A percentile compares a stretch with the other conserved stretches of the same genome.
Evolutionary conservation across 2,797 vertebrate genomes (phyloP).

Genomic region (Muscicapa striata): DNA sequence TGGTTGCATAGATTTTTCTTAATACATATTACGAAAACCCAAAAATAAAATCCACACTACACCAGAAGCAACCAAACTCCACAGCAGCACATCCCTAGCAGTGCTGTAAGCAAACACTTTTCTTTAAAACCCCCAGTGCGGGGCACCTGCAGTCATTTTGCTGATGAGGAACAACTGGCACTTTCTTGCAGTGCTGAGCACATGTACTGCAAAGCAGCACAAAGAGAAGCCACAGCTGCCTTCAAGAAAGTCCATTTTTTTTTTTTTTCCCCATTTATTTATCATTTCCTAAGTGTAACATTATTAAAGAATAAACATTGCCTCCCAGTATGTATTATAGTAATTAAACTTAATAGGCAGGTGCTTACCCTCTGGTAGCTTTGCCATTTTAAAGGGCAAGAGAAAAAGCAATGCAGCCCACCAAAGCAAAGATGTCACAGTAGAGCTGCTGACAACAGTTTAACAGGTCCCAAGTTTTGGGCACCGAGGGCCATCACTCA

Average conservation of each 20-base stretch:
- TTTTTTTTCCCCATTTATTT: neutral
- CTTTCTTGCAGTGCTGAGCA: rapidly evolving
- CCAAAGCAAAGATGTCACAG: neutral
- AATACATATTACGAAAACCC: neutral
- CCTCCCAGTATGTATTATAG: neutral
- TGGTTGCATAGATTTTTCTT: neutral
- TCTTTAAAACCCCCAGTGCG: neutral
- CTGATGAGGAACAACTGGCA: neutral
- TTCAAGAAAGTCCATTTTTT: neutral
- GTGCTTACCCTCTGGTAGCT: neutral
- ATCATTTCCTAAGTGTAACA: neutral
- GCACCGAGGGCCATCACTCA: neutral
- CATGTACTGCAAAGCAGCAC: rapidly evolving
- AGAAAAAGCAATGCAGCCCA: neutral
- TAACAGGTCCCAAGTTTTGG: neutral
- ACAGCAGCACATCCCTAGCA: no score
- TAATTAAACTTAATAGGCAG: neutral
- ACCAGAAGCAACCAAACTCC: neutral
- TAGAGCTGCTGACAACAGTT: rapidly evolving
- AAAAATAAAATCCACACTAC: neutral
- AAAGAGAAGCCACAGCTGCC: neutral
- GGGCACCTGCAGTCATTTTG: neutral
- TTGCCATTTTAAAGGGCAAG: neutral
- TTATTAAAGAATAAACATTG: neutral
- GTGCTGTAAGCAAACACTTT: rapidly evolving